A percentile compares a stretch with the other conserved stretches of the same genome.
Conservation (phyloP, 2,113 vertebrate genomes). For the Sylvietta virens region DNA sequence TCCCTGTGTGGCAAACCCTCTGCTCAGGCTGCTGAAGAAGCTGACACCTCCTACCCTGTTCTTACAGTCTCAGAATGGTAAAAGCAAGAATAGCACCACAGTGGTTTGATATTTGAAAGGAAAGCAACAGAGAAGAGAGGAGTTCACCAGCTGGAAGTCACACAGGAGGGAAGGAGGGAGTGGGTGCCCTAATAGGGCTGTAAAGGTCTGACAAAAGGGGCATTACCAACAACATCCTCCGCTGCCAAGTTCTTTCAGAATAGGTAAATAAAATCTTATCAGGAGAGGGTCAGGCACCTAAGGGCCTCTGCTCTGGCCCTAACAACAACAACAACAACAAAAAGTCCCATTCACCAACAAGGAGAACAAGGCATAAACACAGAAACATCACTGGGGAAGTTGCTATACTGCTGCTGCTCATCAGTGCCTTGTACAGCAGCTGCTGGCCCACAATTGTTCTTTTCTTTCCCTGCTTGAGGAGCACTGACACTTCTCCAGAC, state of each 20-base stretch:
- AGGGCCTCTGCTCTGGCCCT: background rate
- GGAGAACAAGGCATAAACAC: background rate
- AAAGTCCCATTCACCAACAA: background rate
- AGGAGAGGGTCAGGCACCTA: background rate
- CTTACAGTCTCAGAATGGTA: background rate
- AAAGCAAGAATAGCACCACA: background rate
- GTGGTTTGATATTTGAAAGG: background rate
- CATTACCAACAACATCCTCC: background rate
- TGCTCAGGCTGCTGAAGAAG: background rate
- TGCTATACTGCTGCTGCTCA: background rate
- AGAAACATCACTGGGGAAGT: background rate
- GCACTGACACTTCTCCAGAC: background rate
- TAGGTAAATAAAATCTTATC: background rate
- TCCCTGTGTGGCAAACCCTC: background rate
- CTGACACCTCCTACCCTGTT: background rate
- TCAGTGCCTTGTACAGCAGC: accelerated
- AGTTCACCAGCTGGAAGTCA: background rate
- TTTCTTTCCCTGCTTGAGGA: background rate
- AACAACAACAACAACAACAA: background rate
- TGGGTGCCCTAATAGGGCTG: background rate
- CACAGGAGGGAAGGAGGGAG: background rate
- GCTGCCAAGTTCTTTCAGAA: background rate
- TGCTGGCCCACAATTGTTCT: background rate
- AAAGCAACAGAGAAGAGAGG: background rate
- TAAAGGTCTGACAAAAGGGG: background rate